Conservation (phyloP, 1,140 invertebrate genomes). For the Habropoda laboriosa region DNA sequence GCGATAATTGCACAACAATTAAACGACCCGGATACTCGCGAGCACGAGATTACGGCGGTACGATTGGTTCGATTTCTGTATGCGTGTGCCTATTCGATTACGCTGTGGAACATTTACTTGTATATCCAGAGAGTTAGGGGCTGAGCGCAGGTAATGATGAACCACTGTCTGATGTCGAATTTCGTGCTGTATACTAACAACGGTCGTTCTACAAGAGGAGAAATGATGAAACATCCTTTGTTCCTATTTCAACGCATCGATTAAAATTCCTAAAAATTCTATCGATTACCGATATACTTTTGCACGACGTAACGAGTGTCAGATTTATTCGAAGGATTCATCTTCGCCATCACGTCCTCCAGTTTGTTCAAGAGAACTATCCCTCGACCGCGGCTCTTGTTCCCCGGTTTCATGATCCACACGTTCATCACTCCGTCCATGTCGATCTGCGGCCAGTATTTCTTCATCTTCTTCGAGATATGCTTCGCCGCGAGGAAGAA, state of each 20-base stretch:
- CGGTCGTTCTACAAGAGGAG: conserved; percentile 86
- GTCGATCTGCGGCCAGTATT: conserved; percentile 90
- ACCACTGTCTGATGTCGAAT: conserved; percentile 97
- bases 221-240: conserved; percentile 53
- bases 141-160: conserved; percentile 94
- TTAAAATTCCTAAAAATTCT: not conserved
- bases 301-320: conserved; percentile 95
- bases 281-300: conserved; percentile 93
- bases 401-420: conserved; percentile 98
- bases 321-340: conserved; percentile 83
- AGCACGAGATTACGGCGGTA: conserved; percentile 16
- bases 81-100: not conserved
- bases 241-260: not conserved
- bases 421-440: conserved; percentile 93
- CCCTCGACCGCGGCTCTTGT: conserved; percentile 94
- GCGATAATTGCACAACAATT: conserved; percentile 41
- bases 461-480: conserved; percentile 82
- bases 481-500: conserved; percentile 79
- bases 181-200: conserved; percentile 94
- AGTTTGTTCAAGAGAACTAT: conserved; percentile 93
- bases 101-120: conserved; percentile 81
- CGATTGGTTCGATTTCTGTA: not conserved
- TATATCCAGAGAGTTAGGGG: conserved; percentile 97
- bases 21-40: conserved; percentile 23
- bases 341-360: conserved; percentile 90